Percentiles rank a stretch among this genome's conserved stretches.
Conservation (phyloP, 1,140 invertebrate genomes). For the Bombus huntii region DNA sequence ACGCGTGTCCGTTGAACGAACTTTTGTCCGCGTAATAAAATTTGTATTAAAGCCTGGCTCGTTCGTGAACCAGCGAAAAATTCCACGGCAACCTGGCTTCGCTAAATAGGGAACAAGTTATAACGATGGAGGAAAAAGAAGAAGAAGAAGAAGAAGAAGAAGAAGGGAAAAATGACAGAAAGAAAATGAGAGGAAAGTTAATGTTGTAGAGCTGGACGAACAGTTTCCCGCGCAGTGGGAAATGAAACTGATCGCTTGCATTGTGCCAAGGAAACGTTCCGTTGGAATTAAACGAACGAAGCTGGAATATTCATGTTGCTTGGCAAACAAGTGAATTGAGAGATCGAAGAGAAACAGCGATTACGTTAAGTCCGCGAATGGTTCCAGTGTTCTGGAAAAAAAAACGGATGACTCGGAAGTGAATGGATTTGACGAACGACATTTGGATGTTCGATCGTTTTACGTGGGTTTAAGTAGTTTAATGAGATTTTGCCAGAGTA, state of each 20-base stretch:
- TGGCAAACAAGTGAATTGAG: not conserved
- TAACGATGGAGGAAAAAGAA: not conserved
- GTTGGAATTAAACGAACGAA: not conserved
- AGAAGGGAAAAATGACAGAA: not conserved
- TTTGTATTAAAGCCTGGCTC: constrained; percentile 5
- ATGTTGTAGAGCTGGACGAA: not conserved
- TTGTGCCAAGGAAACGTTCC: not conserved
- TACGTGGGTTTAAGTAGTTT: not conserved
- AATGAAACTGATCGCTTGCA: constrained; percentile 30
- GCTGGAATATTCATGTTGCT: constrained; percentile 7
- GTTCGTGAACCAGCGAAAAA: not conserved
- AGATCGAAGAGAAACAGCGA: not conserved
- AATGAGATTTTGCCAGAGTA: not conserved
- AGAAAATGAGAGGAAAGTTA: not conserved
- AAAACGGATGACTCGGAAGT: not conserved
- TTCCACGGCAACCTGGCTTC: not conserved
- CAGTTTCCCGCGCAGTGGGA: constrained; percentile 2
- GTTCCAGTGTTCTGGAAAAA: no score
- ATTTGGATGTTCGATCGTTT: not conserved
- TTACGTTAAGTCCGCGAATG: not conserved
- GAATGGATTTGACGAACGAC: not conserved
- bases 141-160: no score
- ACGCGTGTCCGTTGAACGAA: constrained; percentile 17
- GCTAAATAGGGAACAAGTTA: constrained; percentile 19
- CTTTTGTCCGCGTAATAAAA: constrained; percentile 40